Evolutionary conservation across 2,888 invertebrate species (phyloP).

Genomic region (Parochlus steinenii): DNA sequence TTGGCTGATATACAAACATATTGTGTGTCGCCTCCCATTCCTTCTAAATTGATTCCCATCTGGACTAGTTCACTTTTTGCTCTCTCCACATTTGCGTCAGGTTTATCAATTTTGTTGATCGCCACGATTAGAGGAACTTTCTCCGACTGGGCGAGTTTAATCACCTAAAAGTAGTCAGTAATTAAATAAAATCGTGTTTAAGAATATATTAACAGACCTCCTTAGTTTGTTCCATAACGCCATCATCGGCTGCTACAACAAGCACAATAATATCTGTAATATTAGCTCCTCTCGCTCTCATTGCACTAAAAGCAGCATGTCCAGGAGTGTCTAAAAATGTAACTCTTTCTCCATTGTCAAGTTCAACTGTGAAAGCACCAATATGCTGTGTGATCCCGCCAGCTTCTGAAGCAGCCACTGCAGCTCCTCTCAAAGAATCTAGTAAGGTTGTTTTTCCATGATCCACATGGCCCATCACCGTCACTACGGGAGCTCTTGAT

Average conservation of each 20-base stretch:
- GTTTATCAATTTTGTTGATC: conserved; percentile 95
- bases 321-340: conserved; percentile 98
- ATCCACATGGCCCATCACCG: conserved; percentile 99
- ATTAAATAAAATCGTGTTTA: no score
- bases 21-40: conserved; percentile 82
- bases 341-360: conserved; percentile 50
- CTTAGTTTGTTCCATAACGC: conserved; percentile 93
- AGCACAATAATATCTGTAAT: conserved; percentile 88
- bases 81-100: conserved; percentile 67
- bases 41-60: conserved; percentile 70
- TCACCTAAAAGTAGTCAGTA: no score
- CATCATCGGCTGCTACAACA: conserved; percentile 97
- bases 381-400: conserved; percentile 99
- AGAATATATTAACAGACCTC: no score
- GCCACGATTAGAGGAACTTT: conserved; percentile 89
- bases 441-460: conserved; percentile 97
- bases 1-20: conserved; percentile 83
- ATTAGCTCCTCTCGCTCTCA: conserved; percentile 86
- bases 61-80: conserved; percentile 59
- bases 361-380: conserved; percentile 78
- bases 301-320: conserved; percentile 90
- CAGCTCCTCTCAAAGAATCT: conserved; percentile 70
- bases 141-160: conserved; percentile 67
- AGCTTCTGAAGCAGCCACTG: conserved; percentile 81
- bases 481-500: conserved; percentile 80